Evolutionary conservation across 2,113 vertebrate species (phyloP), one percentile per base, ranked within the genome.

Genomic region (Chloebia gouldiae): DNA sequence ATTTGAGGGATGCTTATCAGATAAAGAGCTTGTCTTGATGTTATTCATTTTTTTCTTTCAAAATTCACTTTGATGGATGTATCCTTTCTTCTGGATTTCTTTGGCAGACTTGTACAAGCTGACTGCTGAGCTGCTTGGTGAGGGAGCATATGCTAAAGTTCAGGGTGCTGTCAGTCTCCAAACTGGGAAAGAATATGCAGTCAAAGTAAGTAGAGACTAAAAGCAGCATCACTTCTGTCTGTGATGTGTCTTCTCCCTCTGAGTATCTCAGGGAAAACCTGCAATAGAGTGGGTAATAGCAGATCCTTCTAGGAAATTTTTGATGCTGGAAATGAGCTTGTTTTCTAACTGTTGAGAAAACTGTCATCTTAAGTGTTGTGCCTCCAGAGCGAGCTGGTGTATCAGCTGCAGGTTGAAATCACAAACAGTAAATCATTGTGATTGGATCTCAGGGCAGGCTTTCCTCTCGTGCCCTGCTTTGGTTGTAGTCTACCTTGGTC

Each of bases 141-240:
- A 99, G 90, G 99, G 99, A 50, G 98, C 99, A 20, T 99, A 99
- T 92, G 99, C 99, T 90, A 99, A 99, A 98, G 99, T 99, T 88
- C 99, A 99, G 95, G 98, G 99, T 93, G 99, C 99, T 63, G 96
- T 99, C 92, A 99, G 98, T 91, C 97, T 99, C 81, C 99, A 99
- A 79, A 99, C 98, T 85, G 99, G 99, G 81, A 98, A 98, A 40
- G 99, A 99, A 92, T 99, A 98, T 86, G 99, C 99, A 54, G 99
- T 99, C 42, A 99, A 99, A 98, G 99, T 99, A 96, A 97, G 96
- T 88, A 81, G 1, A 79, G 59, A 61, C 30, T 70, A 66, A 54
- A 70, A 65, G 20, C 40, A 37, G 33, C 16, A 45, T 66, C 35
- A 3, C 27, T 78, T 66, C 25, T 78, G 28, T 30, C 56, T 83